Percentiles rank a stretch among this genome's conserved stretches.
These are phyloP conservation scores for Acanthopagrus latus DNA, from an alignment of 2,797 vertebrate genomes.

Conservation along the genomic window DNA sequence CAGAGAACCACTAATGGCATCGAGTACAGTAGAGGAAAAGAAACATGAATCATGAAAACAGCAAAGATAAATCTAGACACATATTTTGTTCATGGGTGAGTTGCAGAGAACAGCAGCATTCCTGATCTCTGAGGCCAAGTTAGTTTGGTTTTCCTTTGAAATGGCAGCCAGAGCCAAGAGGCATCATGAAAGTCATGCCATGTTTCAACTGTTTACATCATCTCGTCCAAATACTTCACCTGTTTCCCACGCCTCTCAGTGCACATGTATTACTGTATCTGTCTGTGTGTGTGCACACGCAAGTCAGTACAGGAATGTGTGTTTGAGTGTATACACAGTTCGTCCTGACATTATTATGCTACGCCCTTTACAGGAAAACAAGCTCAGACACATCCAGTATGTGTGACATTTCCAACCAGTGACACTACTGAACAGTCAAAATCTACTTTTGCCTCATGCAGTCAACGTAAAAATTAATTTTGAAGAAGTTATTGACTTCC, in stretches of 20 bases:
- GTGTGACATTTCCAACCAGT: conserved; percentile 6
- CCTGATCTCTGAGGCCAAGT: conserved; percentile 23
- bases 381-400: conserved; percentile 50
- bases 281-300: background rate
- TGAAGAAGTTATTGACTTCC: background rate
- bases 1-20: too few relatives aligned
- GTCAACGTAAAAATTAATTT: background rate
- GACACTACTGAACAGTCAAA: conserved; percentile 2
- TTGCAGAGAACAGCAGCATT: conserved; percentile 46
- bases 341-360: conserved; percentile 55
- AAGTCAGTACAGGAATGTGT: conserved; percentile 43
- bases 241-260: conserved; percentile 62
- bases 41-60: conserved; percentile 25
- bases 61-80: conserved; percentile 1
- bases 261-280: background rate
- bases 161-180: conserved; percentile 2
- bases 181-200: conserved; percentile 23
- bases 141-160: conserved; percentile 18
- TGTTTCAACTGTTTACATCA: conserved; percentile 22
- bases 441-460: background rate
- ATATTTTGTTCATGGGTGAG: conserved; percentile 42
- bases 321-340: conserved; percentile 46
- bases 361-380: conserved; percentile 62
- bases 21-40: background rate
- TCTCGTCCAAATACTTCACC: conserved; percentile 43